These are phyloP conservation scores for Physeter macrocephalus DNA, from an alignment of 2,113 vertebrate species.

Conservation along the genomic window DNA sequence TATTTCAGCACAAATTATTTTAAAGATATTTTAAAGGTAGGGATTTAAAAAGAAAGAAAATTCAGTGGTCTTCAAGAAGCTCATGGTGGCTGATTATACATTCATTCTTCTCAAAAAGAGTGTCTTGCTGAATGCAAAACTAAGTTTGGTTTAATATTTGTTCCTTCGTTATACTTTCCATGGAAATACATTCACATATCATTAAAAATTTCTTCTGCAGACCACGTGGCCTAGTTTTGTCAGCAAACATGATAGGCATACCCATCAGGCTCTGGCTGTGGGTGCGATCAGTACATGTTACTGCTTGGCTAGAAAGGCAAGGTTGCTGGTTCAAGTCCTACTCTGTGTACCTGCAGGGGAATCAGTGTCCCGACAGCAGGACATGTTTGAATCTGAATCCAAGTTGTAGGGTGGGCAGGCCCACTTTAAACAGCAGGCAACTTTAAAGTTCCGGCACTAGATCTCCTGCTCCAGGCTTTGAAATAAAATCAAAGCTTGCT, in stretches of 20 bases:
- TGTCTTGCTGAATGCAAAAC: not conserved
- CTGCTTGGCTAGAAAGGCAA: not conserved
- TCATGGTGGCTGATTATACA: not conserved
- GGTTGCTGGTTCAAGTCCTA: not conserved
- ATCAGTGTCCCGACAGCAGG: not conserved
- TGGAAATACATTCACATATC: not conserved
- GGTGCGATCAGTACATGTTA: accelerated
- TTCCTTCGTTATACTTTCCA: not conserved
- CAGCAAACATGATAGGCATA: not conserved
- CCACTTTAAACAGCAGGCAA: not conserved
- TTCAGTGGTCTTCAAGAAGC: not conserved
- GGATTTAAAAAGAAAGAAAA: not conserved
- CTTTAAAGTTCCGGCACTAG: not conserved
- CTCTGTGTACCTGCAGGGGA: not conserved
- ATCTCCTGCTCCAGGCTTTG: not conserved
- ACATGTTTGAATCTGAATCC: not conserved
- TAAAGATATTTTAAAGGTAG: not conserved
- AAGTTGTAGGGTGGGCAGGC: not conserved
- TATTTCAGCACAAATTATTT: not conserved
- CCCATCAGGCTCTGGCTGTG: not conserved
- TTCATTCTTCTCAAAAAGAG: not conserved
- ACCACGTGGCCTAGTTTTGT: not conserved
- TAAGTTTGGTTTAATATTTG: not conserved
- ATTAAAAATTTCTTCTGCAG: not conserved
- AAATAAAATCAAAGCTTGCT: conserved; percentile 27